Base-by-base conservation (phyloP, 2,113 vertebrate species). In the Elephas maximus region DNA sequence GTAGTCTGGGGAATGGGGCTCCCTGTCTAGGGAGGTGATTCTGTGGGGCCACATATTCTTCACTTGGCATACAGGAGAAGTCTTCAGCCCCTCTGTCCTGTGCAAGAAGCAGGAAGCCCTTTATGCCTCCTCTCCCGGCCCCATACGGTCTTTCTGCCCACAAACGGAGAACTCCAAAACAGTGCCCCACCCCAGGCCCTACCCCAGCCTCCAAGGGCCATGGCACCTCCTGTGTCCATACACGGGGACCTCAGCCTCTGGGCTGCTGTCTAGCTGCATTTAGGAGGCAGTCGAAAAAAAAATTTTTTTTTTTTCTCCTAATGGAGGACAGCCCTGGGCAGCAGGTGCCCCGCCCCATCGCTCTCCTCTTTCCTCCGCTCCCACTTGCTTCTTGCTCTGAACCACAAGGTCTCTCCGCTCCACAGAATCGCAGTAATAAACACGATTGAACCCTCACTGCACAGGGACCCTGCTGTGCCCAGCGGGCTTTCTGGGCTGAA, bases 291-390 rank as follows among this genome's bases (percentile, higher is more conserved):
- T 26, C 37, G 37, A 37, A 37, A 37, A 37, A 37, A 37, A 37
- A 37, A 37, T 37, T 37, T 37, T 37, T 37, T 37, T 37, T 37
- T 37, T 37, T 37, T 37, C 41, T 28, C 73, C 10, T 14, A 9
- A 4, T 0, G 57, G 74, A 89, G n/a, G 9, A 37, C 44, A 24
- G 2, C 20, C 4, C 28, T 3, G 73, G 77, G 37, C 26, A 45
- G 20, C 18, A 8, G 33, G 1, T 2, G 48, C 45, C 18, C 23
- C 0, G 0, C 14, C 44, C 15, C 41, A 24, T 15, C 57, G 10
- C 20, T 87, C 88, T 45, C 51, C n/a, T 12, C 65, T 9, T 33
- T 26, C 44, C 41, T 6, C 28, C 26, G 3, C 26, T 20, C 67
- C 8, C 23, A 0, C n/a, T 76, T 24, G 67, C 91, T 57, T 82